Base-by-base conservation (phyloP, 2,888 invertebrate genomes). In the Polydrusus cervinus region DNA sequence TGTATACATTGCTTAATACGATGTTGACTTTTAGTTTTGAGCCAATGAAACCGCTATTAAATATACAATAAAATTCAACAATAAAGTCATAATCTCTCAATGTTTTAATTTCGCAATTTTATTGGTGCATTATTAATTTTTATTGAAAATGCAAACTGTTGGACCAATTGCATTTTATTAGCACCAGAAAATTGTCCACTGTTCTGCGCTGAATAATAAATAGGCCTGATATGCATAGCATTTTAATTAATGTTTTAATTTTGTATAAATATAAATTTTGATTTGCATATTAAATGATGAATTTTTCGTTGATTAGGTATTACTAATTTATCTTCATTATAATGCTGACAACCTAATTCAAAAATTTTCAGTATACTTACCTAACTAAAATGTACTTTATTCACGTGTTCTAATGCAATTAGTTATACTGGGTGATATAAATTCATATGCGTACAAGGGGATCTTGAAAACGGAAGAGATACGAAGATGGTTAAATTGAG, bases 11-110 rank as follows among this genome's bases (percentile, higher is more conserved):
- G 82, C 82, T 82, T 82, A 83, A 83, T 82, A 82, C 82, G 80
- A 78, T 84, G 84, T 84, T 84, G 82, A 83, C 84, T 83, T 84
- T 84, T 81, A 83, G 83, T 84, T 83, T 83, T 83, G 82, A 82
- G 82, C 83, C 81, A 83, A 82, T 82, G 82, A 82, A 83, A 82
- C 81, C 81, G 79, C 82, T 79, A 80, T 82, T 82, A 82, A 81
- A 83, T 82, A 81, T 82, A 81, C 81, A 80, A 79, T 77, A 80
- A 82, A 82, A 82, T 82, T 82, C 80, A 79, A 82, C 81, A 82
- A 80, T 80, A 79, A 78, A 81, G 76, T 72, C 73, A 76, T 76
- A 76, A 76, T 74, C 74, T 76, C 68, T 47, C 34, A 64, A 62
- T 51, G 67, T 57, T 75, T 77, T 71, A 75, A 77, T 68, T 75